Percentiles rank a stretch among this genome's conserved stretches.
Evolutionary conservation across 2,888 invertebrate genomes (phyloP).

Genomic region (Eupeodes latifasciatus): DNA sequence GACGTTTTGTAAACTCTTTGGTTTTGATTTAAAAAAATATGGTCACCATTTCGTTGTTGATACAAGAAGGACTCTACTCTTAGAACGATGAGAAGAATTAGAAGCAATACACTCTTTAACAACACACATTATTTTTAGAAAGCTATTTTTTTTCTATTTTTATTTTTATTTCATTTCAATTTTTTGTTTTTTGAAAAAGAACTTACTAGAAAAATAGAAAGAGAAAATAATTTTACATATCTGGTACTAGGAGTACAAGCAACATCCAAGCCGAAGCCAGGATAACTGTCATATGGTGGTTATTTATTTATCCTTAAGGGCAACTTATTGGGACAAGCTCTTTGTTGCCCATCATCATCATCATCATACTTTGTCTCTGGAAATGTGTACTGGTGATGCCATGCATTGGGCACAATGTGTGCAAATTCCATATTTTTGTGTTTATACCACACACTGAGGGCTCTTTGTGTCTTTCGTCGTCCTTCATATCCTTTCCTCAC

Average conservation of each 20-base stretch:
- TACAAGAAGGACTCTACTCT: background rate
- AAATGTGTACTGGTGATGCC: background rate
- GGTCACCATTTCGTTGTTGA: background rate
- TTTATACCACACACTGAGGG: slow-evolving; percentile 42
- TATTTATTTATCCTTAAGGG: slow-evolving; percentile 68
- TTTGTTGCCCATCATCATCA: slow-evolving; percentile 49
- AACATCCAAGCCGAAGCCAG: slow-evolving; percentile 8
- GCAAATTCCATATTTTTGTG: slow-evolving; percentile 14
- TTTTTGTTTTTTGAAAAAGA: background rate
- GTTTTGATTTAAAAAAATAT: background rate
- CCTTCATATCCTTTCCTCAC: no score
- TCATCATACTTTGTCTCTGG: slow-evolving; percentile 31
- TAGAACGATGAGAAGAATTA: slow-evolving; percentile 15
- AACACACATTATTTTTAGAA: slow-evolving; percentile 6
- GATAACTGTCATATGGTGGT: slow-evolving; percentile 56
- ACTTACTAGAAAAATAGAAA: slow-evolving; percentile 1
- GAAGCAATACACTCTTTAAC: slow-evolving; percentile 17
- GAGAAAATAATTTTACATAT: slow-evolving; percentile 40
- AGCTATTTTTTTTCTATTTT: background rate
- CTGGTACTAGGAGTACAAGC: background rate
- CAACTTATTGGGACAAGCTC: slow-evolving; percentile 57
- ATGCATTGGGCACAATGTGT: slow-evolving; percentile 26
- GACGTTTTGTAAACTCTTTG: background rate
- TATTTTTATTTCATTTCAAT: background rate
- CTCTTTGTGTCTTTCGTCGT: slow-evolving; percentile 40